Evolutionary conservation across 2,888 invertebrate genomes (phyloP).

Genomic region (Conus canariensis): DNA sequence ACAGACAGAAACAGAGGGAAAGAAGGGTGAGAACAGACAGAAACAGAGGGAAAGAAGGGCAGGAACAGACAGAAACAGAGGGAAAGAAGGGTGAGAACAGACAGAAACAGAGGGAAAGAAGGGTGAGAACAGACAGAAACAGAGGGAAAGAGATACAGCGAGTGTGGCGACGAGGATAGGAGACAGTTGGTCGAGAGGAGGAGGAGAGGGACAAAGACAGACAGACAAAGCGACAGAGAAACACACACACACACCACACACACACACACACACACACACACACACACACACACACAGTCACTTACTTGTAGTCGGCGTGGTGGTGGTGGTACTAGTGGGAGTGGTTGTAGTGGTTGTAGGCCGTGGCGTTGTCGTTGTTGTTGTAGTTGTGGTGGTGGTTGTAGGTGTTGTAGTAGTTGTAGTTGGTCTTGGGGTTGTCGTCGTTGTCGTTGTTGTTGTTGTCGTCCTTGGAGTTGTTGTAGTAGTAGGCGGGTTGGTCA

Average conservation of each 20-base stretch:
- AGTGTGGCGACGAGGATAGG: background rate
- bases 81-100: too few species aligned
- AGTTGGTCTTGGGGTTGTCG: background rate
- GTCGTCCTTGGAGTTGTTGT: background rate
- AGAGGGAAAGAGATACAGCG: background rate
- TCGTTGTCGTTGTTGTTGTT: background rate
- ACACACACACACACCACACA: background rate
- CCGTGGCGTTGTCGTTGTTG: background rate
- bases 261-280: conserved; percentile 9
- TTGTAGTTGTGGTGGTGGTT: background rate
- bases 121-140: background rate
- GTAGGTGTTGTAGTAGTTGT: background rate
- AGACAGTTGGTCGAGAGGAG: background rate
- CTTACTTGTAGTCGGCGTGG: conserved; percentile 1
- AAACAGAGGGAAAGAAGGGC: too few species aligned
- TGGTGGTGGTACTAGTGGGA: background rate
- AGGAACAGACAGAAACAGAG: too few species aligned
- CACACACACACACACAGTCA: conserved; percentile 16
- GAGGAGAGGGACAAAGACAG: background rate
- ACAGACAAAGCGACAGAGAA: background rate
- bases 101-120: too few species aligned
- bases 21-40: too few species aligned
- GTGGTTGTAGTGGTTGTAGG: background rate
- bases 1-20: too few species aligned
- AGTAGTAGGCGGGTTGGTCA: background rate